Evolutionary conservation across 1,140 invertebrate genomes (phyloP).

Genomic region (Physella acuta): DNA sequence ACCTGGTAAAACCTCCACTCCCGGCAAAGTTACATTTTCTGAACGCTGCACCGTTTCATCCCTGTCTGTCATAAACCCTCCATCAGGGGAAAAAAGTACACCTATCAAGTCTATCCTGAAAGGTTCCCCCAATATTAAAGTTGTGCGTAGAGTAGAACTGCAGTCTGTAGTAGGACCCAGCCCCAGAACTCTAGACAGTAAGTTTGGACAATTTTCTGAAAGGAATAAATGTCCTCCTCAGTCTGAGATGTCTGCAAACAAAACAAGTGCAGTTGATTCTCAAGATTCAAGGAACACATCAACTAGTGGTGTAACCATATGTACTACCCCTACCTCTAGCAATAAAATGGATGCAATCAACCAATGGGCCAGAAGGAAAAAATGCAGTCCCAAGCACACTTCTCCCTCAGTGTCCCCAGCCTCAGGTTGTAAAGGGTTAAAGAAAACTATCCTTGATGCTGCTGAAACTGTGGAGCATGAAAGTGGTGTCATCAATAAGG

Average conservation of each 20-base stretch:
- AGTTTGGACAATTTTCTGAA: not conserved
- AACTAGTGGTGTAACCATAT: not conserved
- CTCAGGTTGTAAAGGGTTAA: not conserved
- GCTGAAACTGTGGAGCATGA: not conserved
- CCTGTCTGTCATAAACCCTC: slow-evolving; percentile 6
- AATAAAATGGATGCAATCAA: slow-evolving; percentile 14
- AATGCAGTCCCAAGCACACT: not conserved
- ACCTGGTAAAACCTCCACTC: too few relatives aligned
- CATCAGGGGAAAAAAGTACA: slow-evolving; percentile 1
- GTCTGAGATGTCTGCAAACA: not conserved
- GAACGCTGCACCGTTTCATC: not conserved
- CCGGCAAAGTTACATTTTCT: slow-evolving; percentile 19
- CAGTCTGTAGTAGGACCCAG: not conserved
- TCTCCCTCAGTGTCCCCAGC: not conserved
- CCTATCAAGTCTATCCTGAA: slow-evolving; percentile 22
- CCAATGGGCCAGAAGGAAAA: slow-evolving; percentile 14
- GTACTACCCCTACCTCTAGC: not conserved
- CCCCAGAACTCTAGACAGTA: not conserved
- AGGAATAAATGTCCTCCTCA: too few relatives aligned
- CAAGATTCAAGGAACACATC: too few relatives aligned
- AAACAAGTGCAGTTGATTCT: too few relatives aligned
- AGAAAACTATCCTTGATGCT: not conserved
- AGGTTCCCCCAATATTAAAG: not conserved
- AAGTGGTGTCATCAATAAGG: not conserved
- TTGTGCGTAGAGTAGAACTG: not conserved